These are phyloP conservation scores for Autographa pulchrina DNA, from an alignment of 2,888 invertebrate genomes.

Conservation along the genomic window DNA sequence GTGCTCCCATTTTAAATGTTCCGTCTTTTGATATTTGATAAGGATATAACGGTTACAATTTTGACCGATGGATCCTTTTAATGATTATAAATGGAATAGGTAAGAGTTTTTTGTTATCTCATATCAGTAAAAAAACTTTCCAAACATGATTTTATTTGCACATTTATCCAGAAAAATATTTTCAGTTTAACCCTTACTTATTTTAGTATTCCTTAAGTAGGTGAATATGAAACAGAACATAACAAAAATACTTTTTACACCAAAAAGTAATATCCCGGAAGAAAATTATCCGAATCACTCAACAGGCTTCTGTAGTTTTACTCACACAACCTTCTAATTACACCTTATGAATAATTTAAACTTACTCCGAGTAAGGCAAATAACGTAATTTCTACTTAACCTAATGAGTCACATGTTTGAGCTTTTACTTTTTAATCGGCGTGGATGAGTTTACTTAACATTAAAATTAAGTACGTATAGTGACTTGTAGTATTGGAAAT, in stretches of 20 bases:
- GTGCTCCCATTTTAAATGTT: constrained; percentile 70
- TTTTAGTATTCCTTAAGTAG: no score
- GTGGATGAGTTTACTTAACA: constrained; percentile 1
- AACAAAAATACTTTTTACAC: background rate
- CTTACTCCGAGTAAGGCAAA: background rate
- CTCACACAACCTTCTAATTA: constrained; percentile 4
- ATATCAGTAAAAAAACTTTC: no score
- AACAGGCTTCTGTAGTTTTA: constrained; percentile 1
- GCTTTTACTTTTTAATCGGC: constrained; percentile 4
- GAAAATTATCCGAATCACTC: background rate
- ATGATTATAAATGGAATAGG: constrained; percentile 12
- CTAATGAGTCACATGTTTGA: background rate
- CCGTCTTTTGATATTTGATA: constrained; percentile 69
- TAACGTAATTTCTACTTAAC: constrained; percentile 1
- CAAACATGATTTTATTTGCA: no score
- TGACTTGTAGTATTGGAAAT: background rate
- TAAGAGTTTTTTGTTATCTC: background rate
- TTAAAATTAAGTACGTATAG: background rate
- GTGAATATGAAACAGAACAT: background rate
- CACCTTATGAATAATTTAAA: constrained; percentile 2
- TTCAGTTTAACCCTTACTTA: no score
- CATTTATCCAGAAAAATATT: no score
- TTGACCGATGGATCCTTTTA: constrained; percentile 34
- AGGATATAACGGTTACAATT: constrained; percentile 53
- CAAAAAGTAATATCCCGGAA: background rate